Conservation (phyloP, 2,888 invertebrate genomes). For the Blomia tropicalis region DNA sequence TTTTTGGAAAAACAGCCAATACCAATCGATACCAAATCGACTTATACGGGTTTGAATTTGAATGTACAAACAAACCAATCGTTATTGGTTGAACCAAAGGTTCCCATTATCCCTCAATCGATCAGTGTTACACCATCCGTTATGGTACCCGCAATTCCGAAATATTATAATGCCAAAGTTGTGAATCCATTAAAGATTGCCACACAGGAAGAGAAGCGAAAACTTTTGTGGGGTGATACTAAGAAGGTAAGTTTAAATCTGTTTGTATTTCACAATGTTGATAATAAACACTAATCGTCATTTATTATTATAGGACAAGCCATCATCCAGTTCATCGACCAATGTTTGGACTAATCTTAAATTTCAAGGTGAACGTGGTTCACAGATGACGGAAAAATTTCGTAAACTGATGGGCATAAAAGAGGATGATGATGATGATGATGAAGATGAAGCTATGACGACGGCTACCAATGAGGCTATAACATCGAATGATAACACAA, state of each 20-base stretch:
- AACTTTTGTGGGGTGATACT: constrained; percentile 60
- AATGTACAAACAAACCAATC: not conserved
- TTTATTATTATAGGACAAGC: not conserved
- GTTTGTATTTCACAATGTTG: constrained; percentile 14
- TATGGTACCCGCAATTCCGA: constrained; percentile 27
- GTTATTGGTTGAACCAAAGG: not conserved
- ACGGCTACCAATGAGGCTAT: too few species aligned
- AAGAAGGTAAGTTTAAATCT: constrained; percentile 46
- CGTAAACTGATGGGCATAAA: constrained; percentile 91
- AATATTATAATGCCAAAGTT: constrained; percentile 33
- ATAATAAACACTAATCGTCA: constrained; percentile 19
- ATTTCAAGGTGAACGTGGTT: constrained; percentile 77
- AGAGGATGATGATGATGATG: constrained; percentile 24
- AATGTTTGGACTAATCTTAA: constrained; percentile 58
- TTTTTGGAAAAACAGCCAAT: too few species aligned
- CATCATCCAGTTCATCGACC: not conserved
- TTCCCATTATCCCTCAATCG: too few species aligned
- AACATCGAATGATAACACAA: constrained; percentile 14
- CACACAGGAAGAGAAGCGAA: constrained; percentile 76
- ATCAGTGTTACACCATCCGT: too few species aligned
- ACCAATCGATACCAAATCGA: not conserved
- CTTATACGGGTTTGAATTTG: too few species aligned
- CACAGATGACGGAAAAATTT: constrained; percentile 82
- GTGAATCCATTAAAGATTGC: constrained; percentile 65
- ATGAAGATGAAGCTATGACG: not conserved